Conservation (phyloP, 2,113 vertebrate species). For the Megaleporinus macrocephalus region DNA sequence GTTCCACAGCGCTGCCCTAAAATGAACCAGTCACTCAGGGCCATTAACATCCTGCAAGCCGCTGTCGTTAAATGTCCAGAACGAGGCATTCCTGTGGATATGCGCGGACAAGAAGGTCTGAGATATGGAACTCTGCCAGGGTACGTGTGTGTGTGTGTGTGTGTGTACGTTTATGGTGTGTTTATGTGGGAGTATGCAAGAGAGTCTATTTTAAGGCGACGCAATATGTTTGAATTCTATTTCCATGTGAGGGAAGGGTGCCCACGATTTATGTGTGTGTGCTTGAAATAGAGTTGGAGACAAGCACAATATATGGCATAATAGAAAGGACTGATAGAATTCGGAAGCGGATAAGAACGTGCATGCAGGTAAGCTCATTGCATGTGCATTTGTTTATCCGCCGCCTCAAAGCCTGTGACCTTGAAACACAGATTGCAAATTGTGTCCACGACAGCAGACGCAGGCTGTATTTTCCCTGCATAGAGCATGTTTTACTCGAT, state of each 20-base stretch:
- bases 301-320: constrained; percentile 32
- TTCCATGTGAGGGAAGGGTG: constrained; percentile 36
- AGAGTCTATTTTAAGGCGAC: constrained; percentile 36
- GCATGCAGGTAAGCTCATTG: not conserved
- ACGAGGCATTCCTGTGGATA: constrained; percentile 8
- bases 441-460: not conserved
- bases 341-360: not conserved
- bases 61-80: constrained; percentile 19
- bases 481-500: not conserved
- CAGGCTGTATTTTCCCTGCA: no score
- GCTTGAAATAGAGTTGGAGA: constrained; percentile 4
- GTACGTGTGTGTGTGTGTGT: not conserved
- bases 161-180: constrained; percentile 1
- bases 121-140: constrained; percentile 6
- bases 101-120: not conserved
- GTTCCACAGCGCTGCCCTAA: constrained; percentile 65
- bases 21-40: constrained; percentile 53
- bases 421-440: not conserved
- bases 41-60: constrained; percentile 4
- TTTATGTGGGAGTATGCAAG: constrained; percentile 5
- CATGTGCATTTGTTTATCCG: constrained; percentile 13
- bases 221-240: constrained; percentile 35
- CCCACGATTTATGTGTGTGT: constrained; percentile 49
- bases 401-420: not conserved
- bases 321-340: constrained; percentile 22